Evolutionary conservation across 1,140 invertebrate genomes (phyloP), one percentile per base, ranked within the genome.

Genomic region (Xylocopa sonorina): DNA sequence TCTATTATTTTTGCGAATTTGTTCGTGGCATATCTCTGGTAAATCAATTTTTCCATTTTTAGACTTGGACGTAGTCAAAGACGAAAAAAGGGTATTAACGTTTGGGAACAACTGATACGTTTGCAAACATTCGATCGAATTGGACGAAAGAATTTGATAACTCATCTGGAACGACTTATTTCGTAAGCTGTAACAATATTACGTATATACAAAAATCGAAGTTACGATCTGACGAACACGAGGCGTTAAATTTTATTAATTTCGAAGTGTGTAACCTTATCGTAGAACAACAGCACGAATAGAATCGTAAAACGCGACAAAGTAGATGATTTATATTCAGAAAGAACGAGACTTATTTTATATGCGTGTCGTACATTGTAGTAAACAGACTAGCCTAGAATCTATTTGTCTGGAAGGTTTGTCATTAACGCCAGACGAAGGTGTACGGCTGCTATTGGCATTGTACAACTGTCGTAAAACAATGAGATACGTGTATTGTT

Each of bases 381-480:
- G 77, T 24, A 78, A 46, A 53, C 85, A 85, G 67, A 68, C 24
- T 34, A 55, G 29, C 14, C 27, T 85, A 7, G 71, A 78, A 78
- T 83, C 58, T 38, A 79, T 87, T 73, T 83, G 78, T 43, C 63
- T 87, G 71, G 85, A 87, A 57, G 74, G 66, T 68, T 58, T 87
- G 29, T 66, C 55, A 48, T 69, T 87, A 66, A 83, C 57, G 43
- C 77, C 75, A 24, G 41, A 74, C 53, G 83, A 87, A 64, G 76
- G 78, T 64, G n/a, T 85, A 62, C 71, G 76, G 29, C 64, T 87
- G 1, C 12, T 87, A 46, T 79, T 69, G 53, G 83, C 81, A 34
- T 58, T 87, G 43, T 71, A 74, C 62, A 85, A 87, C n/a, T 87
- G 81, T 48, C 81, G 76, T 62, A 69, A 77, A 74, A 85, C 83